A percentile compares a stretch with the other conserved stretches of the same genome.
phyloP scores from a whole-genome alignment of 2,113 vertebrate genomes.

The Lonchura striata region DNA sequence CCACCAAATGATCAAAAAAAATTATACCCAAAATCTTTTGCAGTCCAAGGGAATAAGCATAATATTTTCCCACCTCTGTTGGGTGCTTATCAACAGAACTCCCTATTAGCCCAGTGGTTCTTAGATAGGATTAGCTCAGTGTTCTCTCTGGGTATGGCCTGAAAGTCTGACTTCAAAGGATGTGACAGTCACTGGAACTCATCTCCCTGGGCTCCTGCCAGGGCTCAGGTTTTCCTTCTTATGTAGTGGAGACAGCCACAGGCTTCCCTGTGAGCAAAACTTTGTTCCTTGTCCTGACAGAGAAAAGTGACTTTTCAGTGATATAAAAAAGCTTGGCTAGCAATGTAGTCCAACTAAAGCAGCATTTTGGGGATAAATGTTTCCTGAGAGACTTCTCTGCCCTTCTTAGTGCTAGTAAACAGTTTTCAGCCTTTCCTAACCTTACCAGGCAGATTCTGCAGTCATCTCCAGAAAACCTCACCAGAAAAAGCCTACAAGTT shows the following conservation, averaged over 20 bases:
- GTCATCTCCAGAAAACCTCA: not conserved
- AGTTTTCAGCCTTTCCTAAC: not conserved
- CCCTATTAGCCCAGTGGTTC: not conserved
- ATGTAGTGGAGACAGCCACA: not conserved
- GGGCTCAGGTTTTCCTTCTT: not conserved
- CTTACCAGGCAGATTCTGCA: not conserved
- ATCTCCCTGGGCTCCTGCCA: not conserved
- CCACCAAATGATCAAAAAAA: fast-evolving
- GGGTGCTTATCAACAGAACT: not conserved
- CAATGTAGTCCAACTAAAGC: not conserved
- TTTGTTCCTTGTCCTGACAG: not conserved
- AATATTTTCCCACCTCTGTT: not conserved
- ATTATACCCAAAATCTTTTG: not conserved
- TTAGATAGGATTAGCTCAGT: not conserved
- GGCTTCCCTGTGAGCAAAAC: not conserved
- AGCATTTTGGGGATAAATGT: not conserved
- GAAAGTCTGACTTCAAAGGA: not conserved
- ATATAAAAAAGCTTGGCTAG: not conserved
- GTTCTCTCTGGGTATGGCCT: not conserved
- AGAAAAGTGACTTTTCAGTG: not conserved
- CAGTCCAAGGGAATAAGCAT: not conserved
- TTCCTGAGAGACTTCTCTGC: not conserved
- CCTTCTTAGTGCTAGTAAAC: not conserved
- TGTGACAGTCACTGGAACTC: not conserved
- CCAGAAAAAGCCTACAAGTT: not conserved